Conservation (phyloP, 2,113 vertebrate genomes). For the Orycteropus afer region DNA sequence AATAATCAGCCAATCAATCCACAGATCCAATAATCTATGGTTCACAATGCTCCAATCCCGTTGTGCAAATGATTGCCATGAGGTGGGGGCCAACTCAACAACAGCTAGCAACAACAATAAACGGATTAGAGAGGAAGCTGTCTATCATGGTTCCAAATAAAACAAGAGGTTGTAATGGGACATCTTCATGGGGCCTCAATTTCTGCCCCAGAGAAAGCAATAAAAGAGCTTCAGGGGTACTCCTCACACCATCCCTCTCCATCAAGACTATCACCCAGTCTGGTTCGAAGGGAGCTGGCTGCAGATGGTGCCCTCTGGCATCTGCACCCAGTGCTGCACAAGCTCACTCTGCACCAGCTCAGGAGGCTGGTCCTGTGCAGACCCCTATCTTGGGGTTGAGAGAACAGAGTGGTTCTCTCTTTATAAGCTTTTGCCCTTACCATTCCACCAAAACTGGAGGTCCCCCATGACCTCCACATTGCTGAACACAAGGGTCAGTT, state of each 20-base stretch:
- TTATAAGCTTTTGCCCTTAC: background rate
- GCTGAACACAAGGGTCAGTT: background rate
- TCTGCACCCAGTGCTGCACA: background rate
- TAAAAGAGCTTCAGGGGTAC: background rate
- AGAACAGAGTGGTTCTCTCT: background rate
- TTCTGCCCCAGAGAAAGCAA: background rate
- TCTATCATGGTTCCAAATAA: background rate
- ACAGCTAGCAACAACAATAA: background rate
- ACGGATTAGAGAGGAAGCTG: background rate
- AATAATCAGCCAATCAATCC: background rate
- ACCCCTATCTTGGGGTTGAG: background rate
- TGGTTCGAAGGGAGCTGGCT: background rate
- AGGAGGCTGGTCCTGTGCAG: background rate
- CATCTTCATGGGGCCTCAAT: background rate
- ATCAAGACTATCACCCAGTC: background rate
- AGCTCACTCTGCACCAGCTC: background rate
- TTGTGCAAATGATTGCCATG: background rate
- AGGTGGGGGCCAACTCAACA: background rate
- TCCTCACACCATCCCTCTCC: background rate
- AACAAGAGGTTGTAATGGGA: background rate
- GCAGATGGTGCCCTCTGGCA: background rate
- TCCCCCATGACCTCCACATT: background rate
- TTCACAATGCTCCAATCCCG: background rate
- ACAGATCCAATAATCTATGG: no score
- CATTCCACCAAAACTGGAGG: background rate